A percentile compares a stretch with the other conserved stretches of the same genome.
phyloP scores from a whole-genome alignment of 2,888 invertebrate species.

The Morpho helenor region DNA sequence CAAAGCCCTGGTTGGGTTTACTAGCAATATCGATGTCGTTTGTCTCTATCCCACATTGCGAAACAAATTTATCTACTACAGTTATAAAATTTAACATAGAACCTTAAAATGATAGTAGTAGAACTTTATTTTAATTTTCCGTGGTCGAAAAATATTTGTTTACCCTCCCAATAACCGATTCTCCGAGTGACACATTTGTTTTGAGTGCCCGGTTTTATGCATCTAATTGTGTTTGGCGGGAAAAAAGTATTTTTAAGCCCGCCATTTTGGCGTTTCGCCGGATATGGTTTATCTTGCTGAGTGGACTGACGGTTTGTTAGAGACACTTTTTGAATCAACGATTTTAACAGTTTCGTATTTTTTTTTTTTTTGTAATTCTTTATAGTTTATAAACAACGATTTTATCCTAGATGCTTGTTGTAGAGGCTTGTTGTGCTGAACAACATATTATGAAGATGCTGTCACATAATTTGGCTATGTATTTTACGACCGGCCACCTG shows the following conservation, averaged over 20 bases:
- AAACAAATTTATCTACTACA: constrained; percentile 6
- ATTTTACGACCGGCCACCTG: too few relatives aligned
- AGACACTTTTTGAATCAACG: not conserved
- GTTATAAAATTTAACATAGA: not conserved
- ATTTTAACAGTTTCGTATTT: too few relatives aligned
- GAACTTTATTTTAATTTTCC: not conserved
- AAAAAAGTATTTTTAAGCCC: constrained; percentile 8
- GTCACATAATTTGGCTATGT: too few relatives aligned
- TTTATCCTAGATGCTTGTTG: too few relatives aligned
- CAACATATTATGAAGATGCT: too few relatives aligned
- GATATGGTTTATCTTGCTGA: constrained; percentile 13
- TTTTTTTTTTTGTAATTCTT: too few relatives aligned
- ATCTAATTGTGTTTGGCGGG: constrained; percentile 22
- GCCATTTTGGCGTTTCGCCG: constrained; percentile 4
- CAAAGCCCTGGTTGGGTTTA: constrained; percentile 18
- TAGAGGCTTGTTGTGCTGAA: too few relatives aligned
- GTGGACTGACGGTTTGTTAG: constrained; percentile 9
- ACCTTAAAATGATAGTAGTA: not conserved
- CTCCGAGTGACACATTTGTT: constrained; percentile 21
- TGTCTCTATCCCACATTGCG: constrained; percentile 19
- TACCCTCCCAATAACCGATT: constrained; percentile 17
- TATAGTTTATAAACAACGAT: too few relatives aligned
- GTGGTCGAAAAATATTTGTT: not conserved
- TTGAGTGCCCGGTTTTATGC: constrained; percentile 19
- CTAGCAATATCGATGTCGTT: constrained; percentile 23